Base-by-base conservation (phyloP, 2,113 vertebrate genomes). In the Bujurquina vittata region DNA sequence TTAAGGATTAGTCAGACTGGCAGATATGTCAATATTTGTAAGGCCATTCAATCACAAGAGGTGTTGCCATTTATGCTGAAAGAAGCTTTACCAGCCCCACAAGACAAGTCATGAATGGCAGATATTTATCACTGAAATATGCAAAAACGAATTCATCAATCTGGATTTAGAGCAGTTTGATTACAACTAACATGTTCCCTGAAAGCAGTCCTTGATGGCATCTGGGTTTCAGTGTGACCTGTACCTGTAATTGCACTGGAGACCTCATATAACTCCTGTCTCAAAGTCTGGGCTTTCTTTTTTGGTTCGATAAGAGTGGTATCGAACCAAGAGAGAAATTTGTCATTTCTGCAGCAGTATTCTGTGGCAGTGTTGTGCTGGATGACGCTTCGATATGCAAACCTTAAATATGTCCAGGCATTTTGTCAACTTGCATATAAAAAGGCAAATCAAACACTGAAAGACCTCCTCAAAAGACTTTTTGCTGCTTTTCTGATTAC, bases 21-120 rank as follows among this genome's bases (percentile, higher is more conserved):
- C 85, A 86, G 85, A 57, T 80, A 46, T 63, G 87, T 91, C 93
- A 89, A 92, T 93, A 92, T 91, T 83, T 88, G 80, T 79, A 63
- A 84, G 56, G 80, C 54, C 23, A 52, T 86, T 84, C 62, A 23
- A 26, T 52, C 15, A 26, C 67, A 61, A 62, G 60, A 23, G 74
- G 52, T 77, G 26, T 54, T 75, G 62, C 73, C 52, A 63, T 88
- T 89, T 67, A 86, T 83, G 83, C 63, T 26, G 43, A 69, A 79
- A 81, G 35, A 58, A 49, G 62, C 67, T 56, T 76, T 78, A 81
- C 58, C 33, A 63, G 33, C 33, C 77, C 60, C 54, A 7, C 52
- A 69, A 84, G 84, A 75, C 74, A 43, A 10, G 57, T 62, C 49
- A 23, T 84, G 60, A 57, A 22, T 82, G 74, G 80, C 59, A 79